These are phyloP conservation scores for Lepidochrysops patricia DNA, from an alignment of 2,888 invertebrate species.

Conservation along the genomic window DNA sequence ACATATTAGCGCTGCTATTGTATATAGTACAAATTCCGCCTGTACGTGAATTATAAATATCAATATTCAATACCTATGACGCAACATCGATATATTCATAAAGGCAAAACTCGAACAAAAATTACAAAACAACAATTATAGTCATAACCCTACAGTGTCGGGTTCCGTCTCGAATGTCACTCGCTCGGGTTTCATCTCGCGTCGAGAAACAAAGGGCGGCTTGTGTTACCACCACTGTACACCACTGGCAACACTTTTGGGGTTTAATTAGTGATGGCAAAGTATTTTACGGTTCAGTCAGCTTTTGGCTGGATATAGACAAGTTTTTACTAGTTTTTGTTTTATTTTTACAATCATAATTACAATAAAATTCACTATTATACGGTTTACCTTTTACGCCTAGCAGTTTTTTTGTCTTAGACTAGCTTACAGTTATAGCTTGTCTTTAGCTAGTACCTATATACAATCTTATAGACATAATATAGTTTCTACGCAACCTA, in stretches of 20 bases:
- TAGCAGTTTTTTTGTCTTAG: no score
- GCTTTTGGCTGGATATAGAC: neutral
- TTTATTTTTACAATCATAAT: no score
- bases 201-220: constrained; percentile 64
- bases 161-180: constrained; percentile 58
- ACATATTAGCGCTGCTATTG: no score
- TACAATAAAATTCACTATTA: no score
- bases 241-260: constrained; percentile 52
- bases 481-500: no score
- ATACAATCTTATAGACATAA: no score
- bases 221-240: constrained; percentile 58
- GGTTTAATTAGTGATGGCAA: constrained; percentile 14
- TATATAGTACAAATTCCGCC: no score
- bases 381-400: no score
- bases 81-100: neutral
- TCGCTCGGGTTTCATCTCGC: constrained; percentile 63
- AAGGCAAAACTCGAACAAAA: neutral
- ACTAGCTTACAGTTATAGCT: no score
- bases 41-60: no score
- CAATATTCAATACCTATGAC: no score
- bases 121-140: neutral
- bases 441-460: no score
- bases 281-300: neutral
- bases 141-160: constrained; percentile 28
- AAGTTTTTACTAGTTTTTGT: neutral